Percentiles rank a stretch among this genome's conserved stretches.
Conservation (phyloP, 2,797 vertebrate species). For the Neosilurus mollespiculum region DNA sequence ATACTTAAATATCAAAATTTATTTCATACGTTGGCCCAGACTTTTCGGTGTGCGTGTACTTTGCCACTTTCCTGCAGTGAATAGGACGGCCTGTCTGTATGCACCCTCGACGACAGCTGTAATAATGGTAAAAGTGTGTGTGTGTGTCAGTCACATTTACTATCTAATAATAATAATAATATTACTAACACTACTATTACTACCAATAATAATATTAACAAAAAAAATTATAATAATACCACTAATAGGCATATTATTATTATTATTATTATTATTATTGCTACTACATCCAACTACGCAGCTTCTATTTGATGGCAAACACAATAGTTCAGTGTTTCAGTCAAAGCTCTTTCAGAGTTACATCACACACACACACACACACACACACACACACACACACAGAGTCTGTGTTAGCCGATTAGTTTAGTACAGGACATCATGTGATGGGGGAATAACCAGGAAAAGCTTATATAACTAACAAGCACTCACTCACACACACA, state of each 20-base stretch:
- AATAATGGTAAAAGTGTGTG: constrained; percentile 31
- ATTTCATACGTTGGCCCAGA: not conserved
- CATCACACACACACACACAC: not conserved
- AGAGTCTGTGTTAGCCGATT: constrained; percentile 5
- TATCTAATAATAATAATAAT: too few species aligned
- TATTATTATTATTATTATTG: not conserved
- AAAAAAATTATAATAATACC: too few species aligned
- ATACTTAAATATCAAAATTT: not conserved
- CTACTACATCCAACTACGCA: not conserved
- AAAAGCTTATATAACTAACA: not conserved
- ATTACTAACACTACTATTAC: too few species aligned
- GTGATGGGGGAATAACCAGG: not conserved
- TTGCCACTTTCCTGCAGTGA: constrained; percentile 25
- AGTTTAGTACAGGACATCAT: not conserved
- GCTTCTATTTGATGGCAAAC: not conserved
- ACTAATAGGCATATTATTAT: not conserved
- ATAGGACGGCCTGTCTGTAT: constrained; percentile 37
- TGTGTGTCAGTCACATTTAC: not conserved
- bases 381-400: not conserved
- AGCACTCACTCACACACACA: not conserved
- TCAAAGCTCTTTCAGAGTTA: not conserved
- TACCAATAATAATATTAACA: too few species aligned
- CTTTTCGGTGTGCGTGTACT: constrained; percentile 28
- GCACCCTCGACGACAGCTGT: constrained; percentile 44
- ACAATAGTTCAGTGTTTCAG: not conserved